Percentiles rank a stretch among this genome's conserved stretches.
These are phyloP conservation scores for Cerastis leucographa DNA, from an alignment of 2,888 invertebrate genomes.

Conservation along the genomic window DNA sequence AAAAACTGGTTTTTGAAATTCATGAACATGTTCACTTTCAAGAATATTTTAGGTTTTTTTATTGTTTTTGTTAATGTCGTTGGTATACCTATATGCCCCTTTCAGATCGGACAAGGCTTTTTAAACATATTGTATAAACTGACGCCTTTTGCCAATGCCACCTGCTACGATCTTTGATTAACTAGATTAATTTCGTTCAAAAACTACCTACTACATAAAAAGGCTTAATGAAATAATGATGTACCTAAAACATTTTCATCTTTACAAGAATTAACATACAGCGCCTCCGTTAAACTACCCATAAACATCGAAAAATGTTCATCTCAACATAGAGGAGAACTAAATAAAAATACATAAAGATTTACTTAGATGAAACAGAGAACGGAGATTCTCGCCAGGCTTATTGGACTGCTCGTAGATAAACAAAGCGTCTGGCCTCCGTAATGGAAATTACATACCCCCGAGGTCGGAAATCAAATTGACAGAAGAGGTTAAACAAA, in stretches of 20 bases:
- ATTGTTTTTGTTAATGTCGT: too few species aligned
- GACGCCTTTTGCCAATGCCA: neutral
- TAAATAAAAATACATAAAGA: conserved; percentile 66
- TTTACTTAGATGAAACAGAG: conserved; percentile 78
- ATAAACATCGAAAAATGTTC: conserved; percentile 30
- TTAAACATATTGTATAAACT: neutral
- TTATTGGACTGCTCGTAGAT: conserved; percentile 84
- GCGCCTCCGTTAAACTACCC: neutral
- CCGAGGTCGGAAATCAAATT: conserved; percentile 90
- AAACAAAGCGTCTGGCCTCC: conserved; percentile 87
- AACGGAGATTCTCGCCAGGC: conserved; percentile 77
- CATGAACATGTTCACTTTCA: too few species aligned
- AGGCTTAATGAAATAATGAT: neutral
- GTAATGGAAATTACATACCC: conserved; percentile 90
- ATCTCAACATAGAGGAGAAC: conserved; percentile 49
- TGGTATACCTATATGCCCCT: too few species aligned
- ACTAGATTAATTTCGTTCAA: neutral
- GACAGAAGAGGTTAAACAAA: conserved; percentile 91
- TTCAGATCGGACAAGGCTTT: too few species aligned
- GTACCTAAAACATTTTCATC: neutral
- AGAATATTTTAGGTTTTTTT: too few species aligned
- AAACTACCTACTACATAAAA: neutral
- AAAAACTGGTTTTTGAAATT: too few species aligned
- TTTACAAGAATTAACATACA: neutral
- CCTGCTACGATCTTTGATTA: neutral